Evolutionary conservation across 1,140 invertebrate genomes (phyloP).

Genomic region (Drosophila athabasca): DNA sequence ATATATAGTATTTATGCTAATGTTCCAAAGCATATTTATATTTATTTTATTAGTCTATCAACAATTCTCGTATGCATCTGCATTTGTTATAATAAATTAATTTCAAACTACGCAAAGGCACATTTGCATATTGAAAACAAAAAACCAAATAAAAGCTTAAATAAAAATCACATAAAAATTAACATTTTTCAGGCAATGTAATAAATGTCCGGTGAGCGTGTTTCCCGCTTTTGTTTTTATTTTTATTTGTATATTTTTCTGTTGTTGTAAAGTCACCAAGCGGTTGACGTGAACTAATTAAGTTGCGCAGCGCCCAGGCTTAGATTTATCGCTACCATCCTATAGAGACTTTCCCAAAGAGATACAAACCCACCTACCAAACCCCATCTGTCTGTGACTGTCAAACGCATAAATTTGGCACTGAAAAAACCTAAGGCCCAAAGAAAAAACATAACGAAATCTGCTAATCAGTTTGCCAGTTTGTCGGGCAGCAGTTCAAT

Average conservation of each 20-base stretch:
- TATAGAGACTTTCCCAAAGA: conserved; percentile 59
- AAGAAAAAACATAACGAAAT: conserved; percentile 18
- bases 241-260: conserved; percentile 7
- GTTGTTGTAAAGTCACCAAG: conserved; percentile 39
- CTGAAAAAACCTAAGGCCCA: conserved; percentile 5
- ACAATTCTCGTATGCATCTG: conserved; percentile 25
- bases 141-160: conserved; percentile 15
- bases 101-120: conserved; percentile 14
- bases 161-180: conserved; percentile 20
- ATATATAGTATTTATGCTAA: conserved; percentile 43
- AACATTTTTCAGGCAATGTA: conserved; percentile 43
- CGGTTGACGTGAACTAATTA: conserved; percentile 74
- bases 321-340: conserved; percentile 64
- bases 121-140: conserved; percentile 58
- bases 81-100: conserved; percentile 55
- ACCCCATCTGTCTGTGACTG: conserved; percentile 63
- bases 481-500: conserved; percentile 51
- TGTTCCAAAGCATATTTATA: conserved; percentile 30
- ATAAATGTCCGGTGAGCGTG: conserved; percentile 40
- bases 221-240: conserved; percentile 15
- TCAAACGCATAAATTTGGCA: conserved; percentile 57
- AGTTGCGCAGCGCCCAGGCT: conserved; percentile 62
- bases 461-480: conserved; percentile 53
- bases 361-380: neutral
- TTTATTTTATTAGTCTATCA: conserved; percentile 51